These are phyloP conservation scores for Pelochelys cantorii DNA, from an alignment of 2,797 vertebrate genomes.

Conservation along the genomic window DNA sequence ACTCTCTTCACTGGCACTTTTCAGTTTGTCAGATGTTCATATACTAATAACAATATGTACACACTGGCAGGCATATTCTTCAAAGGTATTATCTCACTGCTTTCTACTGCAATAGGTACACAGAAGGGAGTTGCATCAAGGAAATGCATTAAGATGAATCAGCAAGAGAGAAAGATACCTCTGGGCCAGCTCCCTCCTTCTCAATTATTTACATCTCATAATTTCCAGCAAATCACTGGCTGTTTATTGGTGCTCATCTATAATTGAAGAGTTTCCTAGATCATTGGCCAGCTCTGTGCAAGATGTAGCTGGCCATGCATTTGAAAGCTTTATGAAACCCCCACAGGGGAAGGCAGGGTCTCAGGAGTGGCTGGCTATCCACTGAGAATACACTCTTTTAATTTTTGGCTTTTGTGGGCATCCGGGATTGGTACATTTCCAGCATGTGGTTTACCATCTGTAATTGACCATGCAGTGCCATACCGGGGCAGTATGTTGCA, in stretches of 20 bases:
- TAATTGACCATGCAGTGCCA: conserved; percentile 60
- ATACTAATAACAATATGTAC: conserved; percentile 40
- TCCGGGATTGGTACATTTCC: conserved; percentile 78
- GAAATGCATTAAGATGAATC: conserved; percentile 83
- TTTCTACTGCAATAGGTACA: conserved; percentile 51
- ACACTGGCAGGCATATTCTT: conserved; percentile 73
- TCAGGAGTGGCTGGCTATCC: conserved; percentile 81
- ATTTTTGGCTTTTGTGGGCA: conserved; percentile 86
- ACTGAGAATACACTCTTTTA: conserved; percentile 82
- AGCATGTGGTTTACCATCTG: conserved; percentile 79
- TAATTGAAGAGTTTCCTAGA: conserved; percentile 86
- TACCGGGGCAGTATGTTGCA: conserved; percentile 6
- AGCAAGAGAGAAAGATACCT: conserved; percentile 78
- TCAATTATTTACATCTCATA: conserved; percentile 87
- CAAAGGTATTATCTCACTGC: conserved; percentile 61
- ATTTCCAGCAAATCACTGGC: conserved; percentile 86
- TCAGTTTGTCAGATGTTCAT: background rate
- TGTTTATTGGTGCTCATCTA: conserved; percentile 86
- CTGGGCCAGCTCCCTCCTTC: conserved; percentile 75
- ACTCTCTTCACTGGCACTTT: background rate
- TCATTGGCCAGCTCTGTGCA: conserved; percentile 80
- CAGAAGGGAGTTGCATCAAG: conserved; percentile 78
- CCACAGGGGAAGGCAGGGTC: conserved; percentile 70
- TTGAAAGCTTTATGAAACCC: conserved; percentile 79
- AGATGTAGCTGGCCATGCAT: conserved; percentile 70